These are phyloP conservation scores for Lepetodrilus schrolli DNA, from an alignment of 2,888 invertebrate species.

Conservation along the genomic window DNA sequence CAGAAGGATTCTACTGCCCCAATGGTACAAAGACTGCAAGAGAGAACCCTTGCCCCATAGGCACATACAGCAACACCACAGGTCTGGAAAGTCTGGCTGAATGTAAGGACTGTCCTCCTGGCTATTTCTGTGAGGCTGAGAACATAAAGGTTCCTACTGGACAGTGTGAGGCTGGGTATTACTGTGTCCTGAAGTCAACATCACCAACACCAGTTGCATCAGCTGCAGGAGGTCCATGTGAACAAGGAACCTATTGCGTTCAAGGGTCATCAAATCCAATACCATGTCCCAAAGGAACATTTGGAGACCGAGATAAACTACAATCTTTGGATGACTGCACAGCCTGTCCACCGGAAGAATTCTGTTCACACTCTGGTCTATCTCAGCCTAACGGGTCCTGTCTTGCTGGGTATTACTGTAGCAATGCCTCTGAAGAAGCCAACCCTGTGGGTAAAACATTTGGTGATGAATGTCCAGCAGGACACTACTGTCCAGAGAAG, in stretches of 20 bases:
- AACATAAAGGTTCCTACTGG: conserved; percentile 69
- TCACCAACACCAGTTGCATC: conserved; percentile 55
- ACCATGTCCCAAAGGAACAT: conserved; percentile 72
- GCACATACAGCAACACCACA: conserved; percentile 70
- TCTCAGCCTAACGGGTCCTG: conserved; percentile 65
- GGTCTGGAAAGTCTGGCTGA: conserved; percentile 60
- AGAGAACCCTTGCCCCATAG: conserved; percentile 69
- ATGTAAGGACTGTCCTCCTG: conserved; percentile 67
- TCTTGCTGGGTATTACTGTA: conserved; percentile 69
- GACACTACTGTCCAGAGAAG: conserved; percentile 65
- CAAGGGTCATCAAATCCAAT: conserved; percentile 56
- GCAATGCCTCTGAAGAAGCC: conserved; percentile 63
- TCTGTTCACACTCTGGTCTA: conserved; percentile 65
- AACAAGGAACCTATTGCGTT: conserved; percentile 69
- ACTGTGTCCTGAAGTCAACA: conserved; percentile 63
- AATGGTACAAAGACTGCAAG: conserved; percentile 66
- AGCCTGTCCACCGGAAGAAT: conserved; percentile 70
- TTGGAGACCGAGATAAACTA: conserved; percentile 62
- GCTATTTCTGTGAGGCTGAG: conserved; percentile 69
- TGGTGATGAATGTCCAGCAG: conserved; percentile 71
- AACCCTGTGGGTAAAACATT: conserved; percentile 65
- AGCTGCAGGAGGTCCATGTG: conserved; percentile 62
- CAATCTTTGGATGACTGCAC: conserved; percentile 68
- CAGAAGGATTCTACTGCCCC: conserved; percentile 71
- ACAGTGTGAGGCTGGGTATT: conserved; percentile 66